Percentiles rank a stretch among this genome's conserved stretches.
Evolutionary conservation across 2,797 vertebrate genomes (phyloP).

Genomic region (Pangasius larnaudii): DNA sequence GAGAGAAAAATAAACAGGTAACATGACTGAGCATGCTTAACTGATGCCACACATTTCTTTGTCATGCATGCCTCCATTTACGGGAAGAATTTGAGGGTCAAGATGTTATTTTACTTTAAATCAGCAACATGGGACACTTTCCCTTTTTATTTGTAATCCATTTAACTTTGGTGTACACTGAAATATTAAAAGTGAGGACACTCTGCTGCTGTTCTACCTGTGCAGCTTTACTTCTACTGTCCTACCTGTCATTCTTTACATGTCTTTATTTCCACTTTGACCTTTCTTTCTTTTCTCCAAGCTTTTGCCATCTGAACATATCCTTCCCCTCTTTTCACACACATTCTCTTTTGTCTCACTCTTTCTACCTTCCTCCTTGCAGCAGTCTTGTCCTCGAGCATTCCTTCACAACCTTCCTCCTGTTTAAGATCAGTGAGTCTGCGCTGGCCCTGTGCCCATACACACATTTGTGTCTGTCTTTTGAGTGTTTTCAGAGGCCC

Average conservation of each 20-base stretch:
- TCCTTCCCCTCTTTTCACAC: conserved; percentile 58
- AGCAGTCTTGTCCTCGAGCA: conserved; percentile 78
- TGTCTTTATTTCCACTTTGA: conserved; percentile 32
- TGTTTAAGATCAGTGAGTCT: conserved; percentile 78
- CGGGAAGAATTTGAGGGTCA: conserved; percentile 45
- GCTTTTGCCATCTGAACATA: conserved; percentile 32
- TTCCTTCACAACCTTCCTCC: conserved; percentile 78
- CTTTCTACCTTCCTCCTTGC: conserved; percentile 64
- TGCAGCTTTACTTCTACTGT: conserved; percentile 58
- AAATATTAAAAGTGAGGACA: background rate
- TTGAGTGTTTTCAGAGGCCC: conserved; percentile 87
- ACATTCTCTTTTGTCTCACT: conserved; percentile 41
- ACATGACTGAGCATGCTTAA: conserved; percentile 39
- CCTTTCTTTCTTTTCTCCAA: conserved; percentile 38
- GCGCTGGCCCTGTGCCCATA: conserved; percentile 86
- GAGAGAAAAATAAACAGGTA: conserved; percentile 50
- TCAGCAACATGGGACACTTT: conserved; percentile 65
- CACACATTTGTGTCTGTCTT: conserved; percentile 90
- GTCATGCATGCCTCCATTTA: conserved; percentile 45
- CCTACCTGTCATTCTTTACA: conserved; percentile 35
- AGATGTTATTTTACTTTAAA: conserved; percentile 42
- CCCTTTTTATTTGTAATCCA: conserved; percentile 61
- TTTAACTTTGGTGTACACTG: background rate
- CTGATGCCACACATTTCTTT: conserved; percentile 42
- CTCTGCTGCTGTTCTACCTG: background rate